Conservation (phyloP, 2,113 vertebrate species). For the Oncorhynchus nerka region DNA sequence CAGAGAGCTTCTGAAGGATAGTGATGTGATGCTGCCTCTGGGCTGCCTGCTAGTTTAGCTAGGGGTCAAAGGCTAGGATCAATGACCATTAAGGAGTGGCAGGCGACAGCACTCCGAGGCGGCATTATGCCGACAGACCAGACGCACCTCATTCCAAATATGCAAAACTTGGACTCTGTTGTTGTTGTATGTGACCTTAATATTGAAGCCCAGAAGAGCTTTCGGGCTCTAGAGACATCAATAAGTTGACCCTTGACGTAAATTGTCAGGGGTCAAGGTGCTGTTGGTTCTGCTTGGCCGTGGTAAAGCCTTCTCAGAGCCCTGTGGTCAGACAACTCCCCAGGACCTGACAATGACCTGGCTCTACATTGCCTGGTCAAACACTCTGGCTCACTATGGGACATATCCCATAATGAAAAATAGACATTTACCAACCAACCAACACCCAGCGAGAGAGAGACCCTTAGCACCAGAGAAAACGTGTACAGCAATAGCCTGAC, state of each 20-base stretch:
- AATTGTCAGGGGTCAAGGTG: neutral
- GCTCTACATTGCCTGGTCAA: neutral
- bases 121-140: neutral
- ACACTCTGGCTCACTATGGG: neutral
- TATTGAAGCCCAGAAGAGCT: neutral
- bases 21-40: neutral
- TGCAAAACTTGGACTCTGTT: neutral
- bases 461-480: neutral
- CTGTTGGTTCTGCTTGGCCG: neutral
- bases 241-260: too few relatives aligned
- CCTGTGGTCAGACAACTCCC: slow-evolving; percentile 1
- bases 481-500: neutral
- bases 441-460: neutral
- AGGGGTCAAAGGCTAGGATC: neutral
- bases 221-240: neutral
- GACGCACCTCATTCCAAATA: neutral
- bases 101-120: neutral
- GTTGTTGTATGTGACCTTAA: neutral
- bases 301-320: neutral
- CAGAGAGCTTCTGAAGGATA: neutral
- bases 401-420: neutral
- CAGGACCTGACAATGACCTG: neutral
- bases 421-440: neutral
- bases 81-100: neutral
- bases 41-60: neutral